Base-by-base conservation (phyloP, 2,113 vertebrate species). In the Brevimyrus niger region DNA sequence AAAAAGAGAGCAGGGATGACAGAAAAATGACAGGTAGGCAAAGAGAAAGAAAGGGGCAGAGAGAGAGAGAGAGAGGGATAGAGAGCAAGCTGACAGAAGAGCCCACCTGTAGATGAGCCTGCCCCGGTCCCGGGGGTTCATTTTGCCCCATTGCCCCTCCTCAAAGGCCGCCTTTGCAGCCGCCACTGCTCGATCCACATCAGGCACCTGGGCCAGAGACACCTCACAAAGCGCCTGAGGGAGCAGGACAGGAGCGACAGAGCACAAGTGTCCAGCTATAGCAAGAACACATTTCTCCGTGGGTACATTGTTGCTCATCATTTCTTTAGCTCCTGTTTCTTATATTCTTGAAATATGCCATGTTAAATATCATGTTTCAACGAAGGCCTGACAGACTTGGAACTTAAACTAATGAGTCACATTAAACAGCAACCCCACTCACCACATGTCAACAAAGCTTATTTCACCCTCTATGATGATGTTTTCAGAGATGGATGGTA, bases 71-170 rank as follows among this genome's bases (percentile, higher is more conserved):
- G 31, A 76, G 73, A 76, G 17, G 10, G 31, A 23, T 13, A 15
- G 31, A 76, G 31, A 35, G 69, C 10, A 21, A n/a, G 51, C 47
- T 4, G 21, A 7, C 3, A 1, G 31, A 46, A 83, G 35, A 27
- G 38, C 94, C 91, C 88, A 97, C 96, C 92, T 96, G 94, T 96
- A 96, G 4, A 97, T 90, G 27, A 97, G 93, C 85, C 93, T 92
- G 46, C 96, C 96, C 90, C 96, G 90, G 94, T 97, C 96, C 92
- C 96, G 94, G 35, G 96, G 94, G 91, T 97, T 97, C 95, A 97
- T 97, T 90, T 92, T 95, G 31, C 96, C 96, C 96, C 96, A 97
- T 88, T 96, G 95, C 4, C 96, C 96, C 23, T 94, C 93, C 90
- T 97, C 96, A 90, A 97, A 97, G 4, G 96, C 95, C 55, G 95